Base-by-base conservation (phyloP, 2,113 vertebrate species). In the Carassius gibelio region DNA sequence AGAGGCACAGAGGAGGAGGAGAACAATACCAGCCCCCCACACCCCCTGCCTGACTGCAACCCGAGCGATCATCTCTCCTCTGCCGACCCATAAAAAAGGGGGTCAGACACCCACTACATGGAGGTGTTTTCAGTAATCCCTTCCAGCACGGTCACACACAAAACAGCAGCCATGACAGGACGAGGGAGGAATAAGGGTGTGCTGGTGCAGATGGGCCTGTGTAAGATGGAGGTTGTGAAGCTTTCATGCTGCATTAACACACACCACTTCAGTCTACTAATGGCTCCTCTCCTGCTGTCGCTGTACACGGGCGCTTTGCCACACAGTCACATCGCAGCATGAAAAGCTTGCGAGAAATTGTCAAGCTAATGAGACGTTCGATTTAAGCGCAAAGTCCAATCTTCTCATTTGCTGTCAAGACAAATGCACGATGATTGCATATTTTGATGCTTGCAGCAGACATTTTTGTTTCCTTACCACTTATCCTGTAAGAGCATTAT, bases 221-320 rank as follows among this genome's bases (percentile, higher is more conserved):
- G 64, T 55, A 82, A 69, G 45, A 82, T 82, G 85, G 81, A 75
- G 74, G 77, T 45, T 79, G 71, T 75, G 75, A 17, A 23, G 17
- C 55, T 79, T 55, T 62, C 23, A 38, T 71, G 76, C 71, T 69
- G 87, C 74, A 84, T 84, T 87, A 64, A 81, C 72, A 81, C 87
- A 71, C 72, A 81, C 87, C 62, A 79, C 57, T 61, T 83, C 76
- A 71, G 85, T 83, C 68, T 81, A 69, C 69, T 87, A 83, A 87
- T 83, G 75, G 86, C 45, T 75, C 9, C 14, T 77, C 57, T 83
- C 69, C 80, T 57, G 75, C 71, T 42, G 48, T 30, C 34, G 59
- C 77, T 52, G 71, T 68, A 64, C 30, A 13, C n/a, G 23, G 57
- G 36, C 13, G 77, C 55, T 74, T 71, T 36, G 7, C 66, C n/a